These are phyloP conservation scores for Cotesia typhae DNA, from an alignment of 1,140 invertebrate genomes.

Conservation along the genomic window DNA sequence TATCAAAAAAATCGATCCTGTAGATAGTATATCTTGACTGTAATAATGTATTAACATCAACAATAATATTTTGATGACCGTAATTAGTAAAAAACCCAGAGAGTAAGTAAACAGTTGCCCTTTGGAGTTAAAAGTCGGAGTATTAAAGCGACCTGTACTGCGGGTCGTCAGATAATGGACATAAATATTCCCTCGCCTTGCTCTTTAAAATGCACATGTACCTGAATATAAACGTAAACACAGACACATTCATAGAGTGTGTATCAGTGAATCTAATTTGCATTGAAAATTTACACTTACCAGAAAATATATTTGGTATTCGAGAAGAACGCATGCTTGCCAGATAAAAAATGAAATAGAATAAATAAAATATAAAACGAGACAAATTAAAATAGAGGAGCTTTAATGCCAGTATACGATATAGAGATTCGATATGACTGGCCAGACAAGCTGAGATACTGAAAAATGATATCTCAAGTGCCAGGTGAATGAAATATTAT, in stretches of 20 bases:
- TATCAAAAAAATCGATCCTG: too few relatives aligned
- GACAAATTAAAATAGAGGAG: conserved; percentile 42
- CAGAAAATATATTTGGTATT: conserved; percentile 40
- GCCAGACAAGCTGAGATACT: conserved; percentile 52
- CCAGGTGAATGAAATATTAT: conserved; percentile 60
- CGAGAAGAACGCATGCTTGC: conserved; percentile 17
- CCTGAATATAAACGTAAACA: conserved; percentile 58
- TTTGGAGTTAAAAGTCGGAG: not conserved
- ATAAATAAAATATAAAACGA: conserved; percentile 41
- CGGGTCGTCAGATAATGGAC: conserved; percentile 55
- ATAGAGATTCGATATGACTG: conserved; percentile 53
- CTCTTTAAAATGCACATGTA: too few relatives aligned
- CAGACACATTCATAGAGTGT: conserved; percentile 39
- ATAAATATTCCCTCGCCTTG: conserved; percentile 62
- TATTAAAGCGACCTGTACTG: conserved; percentile 5
- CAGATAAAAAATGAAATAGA: conserved; percentile 8
- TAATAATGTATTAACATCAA: too few relatives aligned
- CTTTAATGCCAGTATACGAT: conserved; percentile 45
- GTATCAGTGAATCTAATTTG: conserved; percentile 63
- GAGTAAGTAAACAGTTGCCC: not conserved
- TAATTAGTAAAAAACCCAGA: too few relatives aligned
- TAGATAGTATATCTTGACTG: too few relatives aligned
- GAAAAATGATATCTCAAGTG: conserved; percentile 59
- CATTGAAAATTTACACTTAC: conserved; percentile 59
- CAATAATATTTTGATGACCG: too few relatives aligned